Percentiles rank a stretch among this genome's conserved stretches.
These are phyloP conservation scores for Noctua comes DNA, from an alignment of 2,888 invertebrate species.

Conservation along the genomic window DNA sequence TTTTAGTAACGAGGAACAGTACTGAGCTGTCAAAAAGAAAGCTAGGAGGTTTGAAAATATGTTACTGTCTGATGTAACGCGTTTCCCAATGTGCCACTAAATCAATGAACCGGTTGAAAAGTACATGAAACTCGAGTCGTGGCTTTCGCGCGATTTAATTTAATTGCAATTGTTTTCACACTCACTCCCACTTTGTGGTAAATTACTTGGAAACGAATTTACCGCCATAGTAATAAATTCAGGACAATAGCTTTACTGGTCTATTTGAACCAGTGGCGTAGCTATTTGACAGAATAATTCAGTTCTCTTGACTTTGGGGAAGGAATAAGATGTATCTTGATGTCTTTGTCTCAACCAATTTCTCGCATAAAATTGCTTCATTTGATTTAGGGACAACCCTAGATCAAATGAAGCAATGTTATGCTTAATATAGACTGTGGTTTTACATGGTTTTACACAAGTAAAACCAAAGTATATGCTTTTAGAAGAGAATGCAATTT, in stretches of 20 bases:
- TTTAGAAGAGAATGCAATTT: not conserved
- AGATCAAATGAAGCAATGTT: no score
- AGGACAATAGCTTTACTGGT: slow-evolving; percentile 14
- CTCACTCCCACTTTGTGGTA: slow-evolving; percentile 49
- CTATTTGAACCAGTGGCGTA: slow-evolving; percentile 25
- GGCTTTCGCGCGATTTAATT: slow-evolving; percentile 57
- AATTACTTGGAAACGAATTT: slow-evolving; percentile 55
- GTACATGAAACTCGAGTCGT: slow-evolving; percentile 34
- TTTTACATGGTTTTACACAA: no score
- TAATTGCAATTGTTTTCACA: slow-evolving; percentile 61
- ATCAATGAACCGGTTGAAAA: slow-evolving; percentile 39
- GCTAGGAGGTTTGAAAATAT: not conserved
- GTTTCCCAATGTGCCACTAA: slow-evolving; percentile 4
- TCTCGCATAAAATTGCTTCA: not conserved
- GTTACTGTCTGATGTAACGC: not conserved
- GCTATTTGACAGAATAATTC: not conserved
- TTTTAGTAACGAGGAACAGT: not conserved
- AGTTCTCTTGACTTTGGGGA: not conserved
- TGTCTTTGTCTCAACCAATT: not conserved
- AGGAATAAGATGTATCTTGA: not conserved
- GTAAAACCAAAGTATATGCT: not conserved
- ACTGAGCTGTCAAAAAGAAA: not conserved
- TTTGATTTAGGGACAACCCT: no score
- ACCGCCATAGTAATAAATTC: slow-evolving; percentile 41
- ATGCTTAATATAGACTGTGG: no score